Evolutionary conservation across 2,888 invertebrate genomes (phyloP), one percentile per base, ranked within the genome.

Genomic region (Phengaris arion): DNA sequence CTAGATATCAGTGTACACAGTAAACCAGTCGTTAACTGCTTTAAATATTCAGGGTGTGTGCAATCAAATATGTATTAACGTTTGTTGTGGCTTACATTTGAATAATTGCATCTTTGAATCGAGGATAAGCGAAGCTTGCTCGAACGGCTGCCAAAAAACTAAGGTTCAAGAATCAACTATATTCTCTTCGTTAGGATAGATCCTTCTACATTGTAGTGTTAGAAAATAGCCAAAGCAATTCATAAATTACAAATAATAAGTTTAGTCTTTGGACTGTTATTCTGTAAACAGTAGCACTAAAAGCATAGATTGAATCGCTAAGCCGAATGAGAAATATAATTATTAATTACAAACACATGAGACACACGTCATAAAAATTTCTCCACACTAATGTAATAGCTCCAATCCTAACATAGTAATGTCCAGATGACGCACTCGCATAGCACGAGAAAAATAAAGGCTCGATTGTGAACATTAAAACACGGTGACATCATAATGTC

Each of bases 11-110:
- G 35, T 64, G 52, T 68, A 8, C 70, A 68, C 52, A 68, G 52
- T 59, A 78, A 84, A 83, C 84, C 84, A 82, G 84, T 86, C 79
- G 85, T 86, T 86, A 84, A 80, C 79, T 79, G 83, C 81, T 84
- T 83, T 86, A 86, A 87, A 86, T 84, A 85, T 84, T 82, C 84
- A 83, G 86, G 87, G 89, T 85, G 89, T 87, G 85, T 80, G 84
- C 86, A 88, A 89, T 91, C 90, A 90, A 91, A 91, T 90, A 89
- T 89, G 89, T 87, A 91, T 91, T 89, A 64, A 90, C 83, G 85
- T 86, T 86, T 85, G 86, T 87, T 86, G 84, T 83, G 81, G 82
- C 80, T 79, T 78, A 78, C 81, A 87, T 88, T 87, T 86, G 84
- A 88, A 87, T 89, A 87, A 85, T 85, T 86, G 86, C 83, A 85